phyloP scores from a whole-genome alignment of 2,797 vertebrate species.

The Emys orbicularis region DNA sequence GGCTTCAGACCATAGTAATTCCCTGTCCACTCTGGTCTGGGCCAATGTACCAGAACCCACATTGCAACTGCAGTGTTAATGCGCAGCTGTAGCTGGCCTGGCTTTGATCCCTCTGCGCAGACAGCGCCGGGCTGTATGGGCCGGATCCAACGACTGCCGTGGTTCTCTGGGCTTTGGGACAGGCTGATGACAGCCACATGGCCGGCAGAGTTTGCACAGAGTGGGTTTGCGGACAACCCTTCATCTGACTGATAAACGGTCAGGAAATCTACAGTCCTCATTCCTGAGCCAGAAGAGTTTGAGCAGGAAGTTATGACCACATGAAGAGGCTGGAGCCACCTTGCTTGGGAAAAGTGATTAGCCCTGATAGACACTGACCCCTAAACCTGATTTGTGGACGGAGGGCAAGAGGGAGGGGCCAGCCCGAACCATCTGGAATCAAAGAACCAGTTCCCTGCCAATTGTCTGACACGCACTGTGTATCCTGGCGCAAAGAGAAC shows the following conservation, averaged over 20 bases:
- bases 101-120: background rate
- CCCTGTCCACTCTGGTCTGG: background rate
- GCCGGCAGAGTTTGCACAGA: background rate
- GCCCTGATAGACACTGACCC: background rate
- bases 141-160: too few relatives aligned
- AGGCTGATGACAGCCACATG: background rate
- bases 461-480: background rate
- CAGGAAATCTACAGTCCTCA: background rate
- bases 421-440: background rate
- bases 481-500: too few relatives aligned
- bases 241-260: background rate
- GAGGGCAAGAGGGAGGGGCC: background rate
- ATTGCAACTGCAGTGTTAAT: too few relatives aligned
- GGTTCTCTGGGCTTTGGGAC: background rate
- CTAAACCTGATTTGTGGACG: background rate
- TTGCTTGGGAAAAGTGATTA: background rate
- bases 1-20: background rate
- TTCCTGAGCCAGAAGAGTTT: background rate
- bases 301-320: background rate
- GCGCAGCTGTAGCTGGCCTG: background rate
- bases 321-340: too few relatives aligned
- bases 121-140: too few relatives aligned
- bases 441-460: background rate
- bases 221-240: background rate
- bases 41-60: background rate